These are phyloP conservation scores for Tenthredo distinguenda DNA, from an alignment of 2,888 invertebrate species.

Conservation along the genomic window DNA sequence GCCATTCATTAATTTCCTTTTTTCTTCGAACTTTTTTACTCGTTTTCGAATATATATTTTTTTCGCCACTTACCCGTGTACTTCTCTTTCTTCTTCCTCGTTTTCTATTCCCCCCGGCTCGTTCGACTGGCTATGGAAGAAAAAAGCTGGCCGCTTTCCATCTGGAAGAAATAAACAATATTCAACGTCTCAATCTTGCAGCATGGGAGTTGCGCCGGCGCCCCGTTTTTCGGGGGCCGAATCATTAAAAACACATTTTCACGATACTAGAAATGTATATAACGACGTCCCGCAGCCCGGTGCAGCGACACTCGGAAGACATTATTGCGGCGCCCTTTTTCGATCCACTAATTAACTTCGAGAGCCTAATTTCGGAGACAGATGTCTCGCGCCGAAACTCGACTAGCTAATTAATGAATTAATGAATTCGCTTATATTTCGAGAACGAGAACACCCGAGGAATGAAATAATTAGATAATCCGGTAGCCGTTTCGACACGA, in stretches of 20 bases:
- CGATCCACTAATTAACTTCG: conserved; percentile 25
- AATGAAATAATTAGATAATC: neutral
- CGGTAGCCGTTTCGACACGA: neutral
- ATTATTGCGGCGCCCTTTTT: conserved; percentile 13
- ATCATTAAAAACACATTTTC: conserved; percentile 70
- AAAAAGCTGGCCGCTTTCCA: conserved; percentile 29
- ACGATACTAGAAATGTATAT: conserved; percentile 36
- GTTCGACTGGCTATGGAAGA: too few species aligned
- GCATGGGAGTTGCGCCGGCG: neutral
- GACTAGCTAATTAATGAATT: neutral
- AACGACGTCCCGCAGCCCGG: conserved; percentile 32
- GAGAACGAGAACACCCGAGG: neutral
- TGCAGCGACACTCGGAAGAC: conserved; percentile 19
- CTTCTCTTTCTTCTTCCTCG: neutral
- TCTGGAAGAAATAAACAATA: conserved; percentile 49
- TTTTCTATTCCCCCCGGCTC: neutral
- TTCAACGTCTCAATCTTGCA: conserved; percentile 35
- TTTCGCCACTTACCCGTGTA: neutral
- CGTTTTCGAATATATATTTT: neutral
- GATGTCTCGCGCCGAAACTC: neutral
- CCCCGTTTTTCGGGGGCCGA: conserved; percentile 53
- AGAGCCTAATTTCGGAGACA: conserved; percentile 4
- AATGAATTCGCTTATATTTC: neutral
- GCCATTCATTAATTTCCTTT: neutral
- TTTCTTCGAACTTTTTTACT: neutral